phyloP scores from a whole-genome alignment of 2,888 invertebrate genomes.

The Rugalucina vietnamica region DNA sequence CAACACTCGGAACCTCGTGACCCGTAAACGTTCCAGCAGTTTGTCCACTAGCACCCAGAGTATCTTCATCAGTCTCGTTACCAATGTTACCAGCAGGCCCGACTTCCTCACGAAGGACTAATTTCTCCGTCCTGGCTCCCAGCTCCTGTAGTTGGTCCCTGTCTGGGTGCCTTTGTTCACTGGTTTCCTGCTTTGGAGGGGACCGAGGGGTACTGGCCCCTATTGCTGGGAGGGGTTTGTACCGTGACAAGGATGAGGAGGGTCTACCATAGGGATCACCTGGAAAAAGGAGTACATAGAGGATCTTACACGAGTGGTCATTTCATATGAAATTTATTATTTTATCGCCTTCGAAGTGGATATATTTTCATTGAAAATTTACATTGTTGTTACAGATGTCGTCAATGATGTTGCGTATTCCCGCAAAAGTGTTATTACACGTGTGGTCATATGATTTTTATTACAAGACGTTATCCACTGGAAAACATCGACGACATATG shows the following conservation, averaged over 20 bases:
- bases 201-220: conserved; percentile 47
- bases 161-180: background rate
- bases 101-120: conserved; percentile 37
- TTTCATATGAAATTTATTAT: too few species aligned
- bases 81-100: conserved; percentile 48
- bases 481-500: too few species aligned
- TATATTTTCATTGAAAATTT: too few species aligned
- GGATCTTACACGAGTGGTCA: too few species aligned
- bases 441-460: too few species aligned
- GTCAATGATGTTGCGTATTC: too few species aligned
- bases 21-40: background rate
- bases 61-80: conserved; percentile 48
- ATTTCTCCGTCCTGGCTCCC: conserved; percentile 32
- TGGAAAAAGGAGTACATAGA: conserved; percentile 16
- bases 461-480: too few species aligned
- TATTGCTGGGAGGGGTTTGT: conserved; percentile 72
- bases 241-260: conserved; percentile 67
- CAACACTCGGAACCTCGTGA: conserved; percentile 43
- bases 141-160: background rate
- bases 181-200: conserved; percentile 11
- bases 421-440: too few species aligned
- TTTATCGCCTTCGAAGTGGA: too few species aligned
- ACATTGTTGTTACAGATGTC: too few species aligned
- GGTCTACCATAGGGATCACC: conserved; percentile 66
- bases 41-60: conserved; percentile 49